Evolutionary conservation across 2,888 invertebrate species (phyloP), one percentile per base, ranked within the genome.

Genomic region (Dolichomitus sp.): DNA sequence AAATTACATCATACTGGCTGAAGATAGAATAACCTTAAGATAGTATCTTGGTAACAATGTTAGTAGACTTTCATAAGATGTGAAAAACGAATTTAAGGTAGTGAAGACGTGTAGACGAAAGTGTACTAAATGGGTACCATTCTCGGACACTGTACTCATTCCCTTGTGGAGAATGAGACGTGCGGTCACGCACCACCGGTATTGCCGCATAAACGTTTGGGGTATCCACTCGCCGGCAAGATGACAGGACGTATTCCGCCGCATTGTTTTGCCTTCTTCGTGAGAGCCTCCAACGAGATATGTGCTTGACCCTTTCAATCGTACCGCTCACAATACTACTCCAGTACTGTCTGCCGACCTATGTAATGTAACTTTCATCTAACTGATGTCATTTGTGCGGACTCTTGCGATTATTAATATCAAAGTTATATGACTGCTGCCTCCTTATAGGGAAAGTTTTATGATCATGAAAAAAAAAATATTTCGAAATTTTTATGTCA

Each of bases 161-260:
- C 61, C 66, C 57, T 72, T 69, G 33, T 33, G 54, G 63, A 70
- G 73, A 75, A 73, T 57, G 48, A 50, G 69, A 48, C 66, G 19
- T 40, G 27, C 68, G 85, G 87, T 88, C 87, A 87, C 84, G 87
- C 86, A 87, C 83, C 81, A 77, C 40, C 79, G 75, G 48, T 37
- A 37, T 33, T 37, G 52, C 52, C 17, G 50, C 12, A n/a, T 66
- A 48, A 66, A 27, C 48, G 30, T 30, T 66, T 14, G 30, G n/a
- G 12, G 50, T 85, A 66, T 63, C 77, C 80, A 80, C 72, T 79
- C 78, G 77, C 76, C 72, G 65, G 45, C 52, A 84, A 59, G 57
- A 86, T 87, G 87, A 87, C 87, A 81, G 65, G 84, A 81, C 84
- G 83, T 87, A 87, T 87, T 86, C 84, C 69, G 57, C 37, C 70